Base-by-base conservation (phyloP, 2,888 invertebrate species). In the Cheiracanthium punctorium region DNA sequence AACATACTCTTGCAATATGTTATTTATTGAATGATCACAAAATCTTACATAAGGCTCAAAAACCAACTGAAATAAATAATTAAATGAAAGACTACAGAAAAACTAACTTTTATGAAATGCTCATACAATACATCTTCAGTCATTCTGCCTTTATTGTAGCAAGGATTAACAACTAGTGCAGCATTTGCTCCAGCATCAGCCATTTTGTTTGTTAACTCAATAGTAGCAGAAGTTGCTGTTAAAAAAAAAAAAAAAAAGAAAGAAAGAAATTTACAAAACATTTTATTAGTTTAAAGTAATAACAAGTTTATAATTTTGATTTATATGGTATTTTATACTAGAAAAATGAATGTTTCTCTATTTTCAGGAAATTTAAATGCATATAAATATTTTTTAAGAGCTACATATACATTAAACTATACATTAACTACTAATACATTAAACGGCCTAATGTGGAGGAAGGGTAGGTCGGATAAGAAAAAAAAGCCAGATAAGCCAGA, bases 101-200 rank as follows among this genome's bases (percentile, higher is more conserved):
- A 5, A 58, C 64, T 52, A 20, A 80, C 80, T 65, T 86, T 75
- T 37, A 58, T 90, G 80, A 90, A 92, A 89, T 92, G 92, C 8
- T 89, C 64, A 10, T 90, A 82, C 24, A 92, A 89, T 17, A 92
- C 91, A 10, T 89, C 89, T 24, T 90, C 90, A 12, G 90, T 93
- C 93, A 93, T 93, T 84, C 91, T 90, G 8, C 91, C 91, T 89
- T 93, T 93, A 90, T 92, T 94, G 90, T 92, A 94, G 87, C 92
- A 92, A 7, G 94, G 94, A 2, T 93, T 93, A 33, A 93, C 91
- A 43, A 94, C 92, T 77, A 94, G 90, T 10, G 92, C 93, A 28
- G 93, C 93, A 90, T 93, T 92, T 8, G 93, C 94, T 67, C 93
- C 93, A 17, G 91, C 93, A 4, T 91, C 91, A 2, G 93, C 93